Base-by-base conservation (phyloP, 1,140 invertebrate genomes). In the Scaptodrosophila lebanonensis region DNA sequence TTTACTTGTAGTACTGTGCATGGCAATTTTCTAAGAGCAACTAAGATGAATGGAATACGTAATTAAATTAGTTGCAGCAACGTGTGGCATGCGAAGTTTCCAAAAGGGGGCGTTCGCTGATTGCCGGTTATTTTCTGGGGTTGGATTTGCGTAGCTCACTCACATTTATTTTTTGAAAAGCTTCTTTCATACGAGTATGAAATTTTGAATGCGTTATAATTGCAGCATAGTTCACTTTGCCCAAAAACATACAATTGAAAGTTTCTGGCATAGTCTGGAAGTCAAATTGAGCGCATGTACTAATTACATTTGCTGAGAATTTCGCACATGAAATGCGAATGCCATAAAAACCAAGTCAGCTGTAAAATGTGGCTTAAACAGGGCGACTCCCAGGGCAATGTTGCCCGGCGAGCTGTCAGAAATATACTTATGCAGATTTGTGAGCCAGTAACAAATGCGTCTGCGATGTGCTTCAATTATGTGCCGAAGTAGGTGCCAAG, bases 391-490 rank as follows among this genome's bases (percentile, higher is more conserved):
- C 33, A 3, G 1, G n/a, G n/a, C n/a, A n/a, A n/a, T n/a, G n/a
- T n/a, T n/a, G n/a, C n/a, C 20, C 35, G 2, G 8, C 12, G 13
- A 30, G 32, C 53, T 50, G 53, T 43, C 53, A 61, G 60, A 22
- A 66, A 47, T 69, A 66, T 64, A 64, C 65, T 69, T 68, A 58
- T 58, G 47, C 12, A 42, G 27, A 25, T 25, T 25, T 25, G 22
- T 15, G 51, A 40, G 42, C 44, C 45, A 51, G 42, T 61, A 73
- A 79, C 77, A 82, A 79, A 79, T 71, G 73, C 82, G 73, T 82
- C 68, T 79, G 75, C 66, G 66, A 70, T 76, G 71, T 76, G 71
- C 71, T 56, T 77, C 71, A 76, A 76, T 76, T 76, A 75, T 75
- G 56, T 53, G 65, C 68, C 68, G 42, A 35, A 22, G 17, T 32